Base-by-base conservation (phyloP, 2,797 vertebrate genomes). In the Tokudaia tokunoshimensis region DNA sequence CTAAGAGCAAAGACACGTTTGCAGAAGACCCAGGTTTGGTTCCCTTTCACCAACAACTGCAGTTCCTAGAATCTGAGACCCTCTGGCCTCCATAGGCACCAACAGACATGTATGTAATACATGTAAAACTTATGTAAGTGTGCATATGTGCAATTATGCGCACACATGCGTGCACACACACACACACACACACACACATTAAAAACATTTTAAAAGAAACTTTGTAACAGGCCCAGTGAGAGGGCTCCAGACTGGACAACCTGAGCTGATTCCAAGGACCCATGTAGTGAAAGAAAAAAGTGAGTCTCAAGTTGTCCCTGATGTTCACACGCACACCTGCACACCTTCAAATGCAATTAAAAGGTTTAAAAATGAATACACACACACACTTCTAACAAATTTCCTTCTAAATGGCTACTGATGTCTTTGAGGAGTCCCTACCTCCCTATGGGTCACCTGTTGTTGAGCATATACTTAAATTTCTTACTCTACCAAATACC, bases 311-410 rank as follows among this genome's bases (percentile, higher is more conserved):
- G 34, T 29, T 87, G 47, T 41, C n/a, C 12, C 50, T 74, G 14
- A 74, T 1, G 5, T 57, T 70, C 50, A 29, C 50, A 37, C 29
- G 34, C 22, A 70, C 47, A 26, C 63, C 31, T 41, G 22, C 80
- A 82, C 15, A 61, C 82, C 63, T 24, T 17, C 65, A 87, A 87
- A 55, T 41, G 22, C 37, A 86, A 70, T 37, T 37, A 67, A 44
- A 37, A 14, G 70, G 55, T 14, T 52, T n/a, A 85, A 92, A 86
- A 87, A 50, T 50, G 44, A 78, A 72, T 4, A 65, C 63, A 65
- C 61, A 63, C 61, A 63, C 61, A 63, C 61, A 61, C 24, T 14
- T 89, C 70, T 96, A 95, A 90, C 29, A 91, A 86, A 92, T 3
- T 89, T 14, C 75, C n/a, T 90, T 20, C 61, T 84, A 78, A 94